Evolutionary conservation across 2,797 vertebrate genomes (phyloP).

Genomic region (Coracias cyanogaster): DNA sequence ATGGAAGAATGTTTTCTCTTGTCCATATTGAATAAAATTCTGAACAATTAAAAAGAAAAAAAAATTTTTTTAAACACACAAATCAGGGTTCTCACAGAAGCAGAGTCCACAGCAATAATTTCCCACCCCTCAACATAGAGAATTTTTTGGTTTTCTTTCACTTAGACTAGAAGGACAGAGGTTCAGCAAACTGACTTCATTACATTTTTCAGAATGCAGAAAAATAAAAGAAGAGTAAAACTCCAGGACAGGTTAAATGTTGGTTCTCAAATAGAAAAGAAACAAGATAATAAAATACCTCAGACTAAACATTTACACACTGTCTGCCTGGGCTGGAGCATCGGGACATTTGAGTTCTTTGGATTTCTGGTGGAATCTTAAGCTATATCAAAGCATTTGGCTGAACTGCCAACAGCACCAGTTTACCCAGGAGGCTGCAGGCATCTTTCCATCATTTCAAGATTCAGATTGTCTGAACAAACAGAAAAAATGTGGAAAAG

Average conservation of each 20-base stretch:
- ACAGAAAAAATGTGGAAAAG: constrained; percentile 71
- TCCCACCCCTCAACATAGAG: background rate
- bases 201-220: background rate
- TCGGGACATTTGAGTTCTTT: constrained; percentile 38
- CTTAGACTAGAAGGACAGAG: background rate
- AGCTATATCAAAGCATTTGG: constrained; percentile 39
- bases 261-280: constrained; percentile 59
- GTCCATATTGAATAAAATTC: background rate
- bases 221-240: background rate
- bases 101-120: background rate
- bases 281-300: constrained; percentile 72
- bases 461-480: constrained; percentile 71
- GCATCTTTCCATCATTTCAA: constrained; percentile 59
- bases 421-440: constrained; percentile 52
- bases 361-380: constrained; percentile 48
- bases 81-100: background rate
- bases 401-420: constrained; percentile 50
- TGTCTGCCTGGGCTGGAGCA: constrained; percentile 64
- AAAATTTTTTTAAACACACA: background rate
- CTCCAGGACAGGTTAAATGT: constrained; percentile 27
- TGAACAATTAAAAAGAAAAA: background rate
- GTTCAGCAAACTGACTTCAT: background rate
- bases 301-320: constrained; percentile 81
- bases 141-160: constrained; percentile 6
- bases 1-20: constrained; percentile 7